A percentile compares a stretch with the other conserved stretches of the same genome.
phyloP scores from a whole-genome alignment of 2,888 invertebrate genomes.

The Luffia ferchaultella region DNA sequence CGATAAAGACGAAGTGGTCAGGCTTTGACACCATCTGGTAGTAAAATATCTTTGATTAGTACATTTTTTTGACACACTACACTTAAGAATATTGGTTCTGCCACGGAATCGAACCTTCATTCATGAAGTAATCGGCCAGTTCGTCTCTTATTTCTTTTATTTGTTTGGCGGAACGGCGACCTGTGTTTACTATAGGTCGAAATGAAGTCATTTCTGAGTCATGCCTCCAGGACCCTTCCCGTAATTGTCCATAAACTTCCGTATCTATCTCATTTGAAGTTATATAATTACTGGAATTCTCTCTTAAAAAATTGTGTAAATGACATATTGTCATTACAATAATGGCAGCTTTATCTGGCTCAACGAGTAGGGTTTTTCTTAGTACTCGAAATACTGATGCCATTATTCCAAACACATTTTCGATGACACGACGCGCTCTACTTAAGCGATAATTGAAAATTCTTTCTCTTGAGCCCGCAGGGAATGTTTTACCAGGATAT shows the following conservation, averaged over 20 bases:
- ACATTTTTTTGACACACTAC: constrained; percentile 4
- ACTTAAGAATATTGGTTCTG: constrained; percentile 5
- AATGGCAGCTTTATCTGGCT: constrained; percentile 6
- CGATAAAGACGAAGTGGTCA: too few species aligned
- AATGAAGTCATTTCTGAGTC: constrained; percentile 6
- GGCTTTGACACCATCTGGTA: too few species aligned
- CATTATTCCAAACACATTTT: constrained; percentile 7
- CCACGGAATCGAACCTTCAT: constrained; percentile 7
- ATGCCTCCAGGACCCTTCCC: constrained; percentile 6
- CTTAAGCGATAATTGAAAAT: constrained; percentile 5
- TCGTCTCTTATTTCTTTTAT: constrained; percentile 3
- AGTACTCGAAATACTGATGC: constrained; percentile 5
- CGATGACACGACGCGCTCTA: constrained; percentile 3
- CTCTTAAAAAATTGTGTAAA: constrained; percentile 8
- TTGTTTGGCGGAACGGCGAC: constrained; percentile 2
- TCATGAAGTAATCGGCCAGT: constrained; percentile 3
- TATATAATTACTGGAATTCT: constrained; percentile 8
- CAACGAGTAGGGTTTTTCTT: constrained; percentile 3
- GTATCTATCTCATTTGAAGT: constrained; percentile 6
- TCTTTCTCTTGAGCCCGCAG: constrained; percentile 3
- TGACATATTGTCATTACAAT: constrained; percentile 6
- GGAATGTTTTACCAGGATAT: constrained; percentile 5
- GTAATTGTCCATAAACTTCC: constrained; percentile 7
- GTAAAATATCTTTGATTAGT: constrained; percentile 4
- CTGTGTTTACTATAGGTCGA: constrained; percentile 3